A percentile compares a stretch with the other conserved stretches of the same genome.
These are phyloP conservation scores for Leuctra nigra DNA, from an alignment of 2,888 invertebrate genomes.

Conservation along the genomic window DNA sequence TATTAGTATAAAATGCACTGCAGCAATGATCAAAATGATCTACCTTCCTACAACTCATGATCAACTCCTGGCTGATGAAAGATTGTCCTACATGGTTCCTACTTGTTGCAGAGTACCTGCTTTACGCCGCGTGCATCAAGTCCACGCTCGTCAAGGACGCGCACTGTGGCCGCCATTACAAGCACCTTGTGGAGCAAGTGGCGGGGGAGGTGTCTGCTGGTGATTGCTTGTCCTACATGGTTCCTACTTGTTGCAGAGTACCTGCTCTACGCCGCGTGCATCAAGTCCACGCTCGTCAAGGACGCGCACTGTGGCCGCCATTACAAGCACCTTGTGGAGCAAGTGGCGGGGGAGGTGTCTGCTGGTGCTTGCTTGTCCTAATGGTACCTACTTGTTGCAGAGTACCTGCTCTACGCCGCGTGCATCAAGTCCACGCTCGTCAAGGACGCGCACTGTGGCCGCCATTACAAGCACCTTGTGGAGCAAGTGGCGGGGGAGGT, in stretches of 20 bases:
- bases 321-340: conserved; percentile 49
- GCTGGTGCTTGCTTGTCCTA: not conserved
- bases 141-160: conserved; percentile 48
- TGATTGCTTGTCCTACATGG: not conserved
- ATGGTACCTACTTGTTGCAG: conserved; percentile 37
- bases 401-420: conserved; percentile 52
- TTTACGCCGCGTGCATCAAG: conserved; percentile 53
- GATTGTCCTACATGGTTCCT: too few relatives aligned
- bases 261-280: conserved; percentile 51
- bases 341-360: conserved; percentile 45
- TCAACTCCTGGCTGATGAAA: too few relatives aligned
- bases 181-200: conserved; percentile 49
- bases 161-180: conserved; percentile 51
- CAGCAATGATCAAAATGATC: too few relatives aligned
- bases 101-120: conserved; percentile 52
- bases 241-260: conserved; percentile 44
- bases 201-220: conserved; percentile 37
- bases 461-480: conserved; percentile 49
- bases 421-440: conserved; percentile 54
- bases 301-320: conserved; percentile 49
- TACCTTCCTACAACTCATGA: too few relatives aligned
- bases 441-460: conserved; percentile 48
- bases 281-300: conserved; percentile 51
- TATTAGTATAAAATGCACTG: too few relatives aligned
- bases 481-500: conserved; percentile 49